Evolutionary conservation across 2,113 vertebrate species (phyloP).

Genomic region (Megaleporinus macrocephalus): DNA sequence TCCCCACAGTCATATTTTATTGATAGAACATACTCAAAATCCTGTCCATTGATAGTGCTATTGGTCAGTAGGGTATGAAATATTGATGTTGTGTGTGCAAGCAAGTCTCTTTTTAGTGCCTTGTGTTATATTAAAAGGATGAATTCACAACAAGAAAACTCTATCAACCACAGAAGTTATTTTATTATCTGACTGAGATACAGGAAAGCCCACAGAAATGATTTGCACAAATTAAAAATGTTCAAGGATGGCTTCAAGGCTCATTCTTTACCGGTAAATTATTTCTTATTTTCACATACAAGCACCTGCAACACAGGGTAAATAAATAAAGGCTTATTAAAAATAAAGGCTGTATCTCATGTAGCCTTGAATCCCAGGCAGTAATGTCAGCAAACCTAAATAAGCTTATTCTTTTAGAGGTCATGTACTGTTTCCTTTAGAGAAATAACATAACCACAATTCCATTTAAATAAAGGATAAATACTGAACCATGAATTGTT

Average conservation of each 20-base stretch:
- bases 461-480: neutral
- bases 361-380: neutral
- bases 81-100: neutral
- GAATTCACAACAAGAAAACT: neutral
- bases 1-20: slow-evolving; percentile 25
- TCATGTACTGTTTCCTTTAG: neutral
- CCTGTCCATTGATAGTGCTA: neutral
- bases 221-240: slow-evolving; percentile 8
- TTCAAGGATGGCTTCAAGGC: neutral
- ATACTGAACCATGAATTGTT: neutral
- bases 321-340: too few species aligned
- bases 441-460: slow-evolving; percentile 12
- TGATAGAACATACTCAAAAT: slow-evolving; percentile 21
- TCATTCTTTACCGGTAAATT: neutral
- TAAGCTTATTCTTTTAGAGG: neutral
- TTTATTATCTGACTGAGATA: neutral
- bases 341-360: too few species aligned
- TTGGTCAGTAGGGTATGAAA: neutral
- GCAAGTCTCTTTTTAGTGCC: neutral
- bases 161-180: neutral
- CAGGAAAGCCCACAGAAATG: neutral
- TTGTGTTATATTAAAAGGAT: slow-evolving; percentile 1
- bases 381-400: neutral
- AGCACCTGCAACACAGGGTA: too few species aligned
- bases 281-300: neutral